Conservation (phyloP, 2,888 invertebrate species). For the Coelopa pilipes region DNA sequence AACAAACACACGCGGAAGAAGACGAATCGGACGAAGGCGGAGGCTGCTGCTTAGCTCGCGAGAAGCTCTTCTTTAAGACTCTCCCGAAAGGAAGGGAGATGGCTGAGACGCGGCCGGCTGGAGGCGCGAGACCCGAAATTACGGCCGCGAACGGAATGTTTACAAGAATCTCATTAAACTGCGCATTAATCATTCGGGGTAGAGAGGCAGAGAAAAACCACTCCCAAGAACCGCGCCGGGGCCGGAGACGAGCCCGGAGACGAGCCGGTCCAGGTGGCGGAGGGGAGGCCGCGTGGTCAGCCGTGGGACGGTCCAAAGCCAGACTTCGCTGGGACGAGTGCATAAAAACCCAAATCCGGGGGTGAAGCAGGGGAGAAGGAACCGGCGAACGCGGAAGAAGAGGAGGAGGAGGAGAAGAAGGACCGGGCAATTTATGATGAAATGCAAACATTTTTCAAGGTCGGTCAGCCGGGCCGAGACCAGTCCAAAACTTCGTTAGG, state of each 20-base stretch:
- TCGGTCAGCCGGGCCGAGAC: slow-evolving; percentile 47
- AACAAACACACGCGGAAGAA: slow-evolving; percentile 25
- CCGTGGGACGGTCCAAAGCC: too few species aligned
- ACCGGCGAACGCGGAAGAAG: too few species aligned
- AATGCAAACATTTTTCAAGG: slow-evolving; percentile 59
- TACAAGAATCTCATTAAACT: slow-evolving; percentile 64
- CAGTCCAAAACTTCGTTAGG: background rate
- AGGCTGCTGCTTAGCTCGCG: slow-evolving; percentile 49
- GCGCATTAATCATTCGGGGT: slow-evolving; percentile 58
- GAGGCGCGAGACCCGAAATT: background rate
- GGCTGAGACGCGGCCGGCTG: background rate
- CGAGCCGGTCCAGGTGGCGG: too few species aligned
- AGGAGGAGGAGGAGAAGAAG: slow-evolving; percentile 9
- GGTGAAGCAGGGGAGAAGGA: too few species aligned
- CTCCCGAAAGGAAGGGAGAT: background rate
- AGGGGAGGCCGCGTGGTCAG: too few species aligned
- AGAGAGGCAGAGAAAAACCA: slow-evolving; percentile 36
- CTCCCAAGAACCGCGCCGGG: background rate
- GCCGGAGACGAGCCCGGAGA: too few species aligned
- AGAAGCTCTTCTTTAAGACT: slow-evolving; percentile 55
- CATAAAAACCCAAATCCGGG: too few species aligned
- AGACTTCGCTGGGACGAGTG: too few species aligned
- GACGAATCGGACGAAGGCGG: background rate
- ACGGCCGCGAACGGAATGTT: slow-evolving; percentile 45
- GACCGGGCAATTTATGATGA: slow-evolving; percentile 57